Conservation (phyloP, 2,113 vertebrate genomes). For the Chamaea fasciata region DNA sequence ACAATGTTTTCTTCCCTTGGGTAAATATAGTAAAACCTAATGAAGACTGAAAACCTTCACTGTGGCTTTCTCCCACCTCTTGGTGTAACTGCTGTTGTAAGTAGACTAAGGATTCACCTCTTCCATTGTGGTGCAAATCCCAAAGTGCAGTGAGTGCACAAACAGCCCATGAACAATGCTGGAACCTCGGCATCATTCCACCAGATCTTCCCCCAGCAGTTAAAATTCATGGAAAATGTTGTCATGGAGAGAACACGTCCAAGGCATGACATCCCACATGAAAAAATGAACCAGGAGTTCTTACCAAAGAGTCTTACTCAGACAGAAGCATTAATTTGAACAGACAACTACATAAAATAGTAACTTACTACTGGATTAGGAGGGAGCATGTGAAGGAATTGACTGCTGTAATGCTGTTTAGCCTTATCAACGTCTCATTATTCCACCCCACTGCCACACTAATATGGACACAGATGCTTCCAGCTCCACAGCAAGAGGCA, state of each 20-base stretch:
- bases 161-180: rapidly evolving
- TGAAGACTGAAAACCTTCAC: background rate
- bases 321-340: background rate
- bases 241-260: rapidly evolving
- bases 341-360: background rate
- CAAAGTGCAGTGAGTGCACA: background rate
- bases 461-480: background rate
- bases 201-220: too few species aligned
- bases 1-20: background rate
- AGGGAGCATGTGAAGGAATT: background rate
- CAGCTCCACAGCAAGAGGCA: background rate
- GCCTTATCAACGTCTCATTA: too few species aligned
- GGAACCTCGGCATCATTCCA: background rate
- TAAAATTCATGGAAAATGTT: background rate
- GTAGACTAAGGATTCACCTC: background rate
- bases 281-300: background rate
- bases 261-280: background rate
- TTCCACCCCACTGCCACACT: background rate
- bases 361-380: background rate
- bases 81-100: background rate
- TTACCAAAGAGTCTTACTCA: background rate
- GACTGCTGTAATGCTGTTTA: background rate
- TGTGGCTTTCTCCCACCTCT: background rate
- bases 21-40: background rate
- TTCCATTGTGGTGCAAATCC: background rate